Evolutionary conservation across 2,113 vertebrate genomes (phyloP).

Genomic region (Antigone vipio): DNA sequence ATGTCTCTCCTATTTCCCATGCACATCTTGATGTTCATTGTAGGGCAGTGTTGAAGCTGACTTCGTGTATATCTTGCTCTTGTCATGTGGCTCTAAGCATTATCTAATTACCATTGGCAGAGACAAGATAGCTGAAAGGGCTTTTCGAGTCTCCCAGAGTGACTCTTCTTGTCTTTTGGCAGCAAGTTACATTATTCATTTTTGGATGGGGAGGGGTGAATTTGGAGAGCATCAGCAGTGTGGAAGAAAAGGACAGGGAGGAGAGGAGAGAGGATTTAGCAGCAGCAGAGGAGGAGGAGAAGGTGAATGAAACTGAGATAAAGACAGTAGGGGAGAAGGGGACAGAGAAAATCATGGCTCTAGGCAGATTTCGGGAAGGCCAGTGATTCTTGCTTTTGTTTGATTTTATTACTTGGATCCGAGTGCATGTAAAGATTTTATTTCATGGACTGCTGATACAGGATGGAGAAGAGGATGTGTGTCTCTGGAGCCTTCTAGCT

Average conservation of each 20-base stretch:
- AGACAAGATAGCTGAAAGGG: not conserved
- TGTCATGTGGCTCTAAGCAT: not conserved
- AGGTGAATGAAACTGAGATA: not conserved
- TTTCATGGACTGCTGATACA: not conserved
- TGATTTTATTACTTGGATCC: not conserved
- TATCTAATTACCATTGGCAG: not conserved
- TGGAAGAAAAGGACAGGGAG: not conserved
- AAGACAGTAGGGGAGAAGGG: not conserved
- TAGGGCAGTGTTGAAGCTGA: not conserved
- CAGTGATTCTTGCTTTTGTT: not conserved
- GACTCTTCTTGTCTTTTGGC: not conserved
- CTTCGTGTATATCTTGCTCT: not conserved
- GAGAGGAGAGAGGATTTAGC: not conserved
- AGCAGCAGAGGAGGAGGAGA: not conserved
- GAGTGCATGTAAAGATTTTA: not conserved
- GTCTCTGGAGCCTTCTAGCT: not conserved
- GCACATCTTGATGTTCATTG: not conserved
- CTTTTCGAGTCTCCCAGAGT: not conserved
- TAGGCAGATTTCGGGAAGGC: not conserved
- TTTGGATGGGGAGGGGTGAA: not conserved
- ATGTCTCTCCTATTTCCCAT: not conserved
- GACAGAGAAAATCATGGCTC: not conserved
- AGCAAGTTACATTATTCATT: not conserved
- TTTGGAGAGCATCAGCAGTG: not conserved
- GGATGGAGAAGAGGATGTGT: not conserved